These are phyloP conservation scores for Edolisoma coerulescens DNA, from an alignment of 2,113 vertebrate species.

Conservation along the genomic window DNA sequence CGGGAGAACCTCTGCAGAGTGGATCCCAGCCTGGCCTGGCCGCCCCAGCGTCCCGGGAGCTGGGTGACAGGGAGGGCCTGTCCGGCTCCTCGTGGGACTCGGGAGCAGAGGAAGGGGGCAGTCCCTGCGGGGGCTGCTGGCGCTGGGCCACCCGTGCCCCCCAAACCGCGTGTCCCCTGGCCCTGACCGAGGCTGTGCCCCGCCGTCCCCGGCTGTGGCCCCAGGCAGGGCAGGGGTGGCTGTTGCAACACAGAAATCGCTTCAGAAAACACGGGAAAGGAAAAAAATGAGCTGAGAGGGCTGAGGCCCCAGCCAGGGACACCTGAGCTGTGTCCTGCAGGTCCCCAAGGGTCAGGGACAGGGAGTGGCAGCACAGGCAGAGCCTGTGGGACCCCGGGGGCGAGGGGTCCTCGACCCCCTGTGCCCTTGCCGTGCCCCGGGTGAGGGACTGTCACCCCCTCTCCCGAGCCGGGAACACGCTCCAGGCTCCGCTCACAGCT, in stretches of 20 bases:
- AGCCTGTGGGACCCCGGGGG: background rate
- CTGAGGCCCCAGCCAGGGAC: background rate
- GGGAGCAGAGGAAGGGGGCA: accelerated
- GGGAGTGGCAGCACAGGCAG: background rate
- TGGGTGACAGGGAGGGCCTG: background rate
- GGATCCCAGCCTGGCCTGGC: background rate
- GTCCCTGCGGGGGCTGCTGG: background rate
- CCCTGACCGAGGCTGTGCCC: background rate
- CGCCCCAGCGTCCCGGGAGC: background rate
- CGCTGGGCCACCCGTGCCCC: background rate
- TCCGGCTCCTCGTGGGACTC: background rate
- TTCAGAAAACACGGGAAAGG: background rate
- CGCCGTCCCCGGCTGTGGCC: accelerated
- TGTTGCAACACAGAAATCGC: background rate
- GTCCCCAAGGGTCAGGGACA: background rate
- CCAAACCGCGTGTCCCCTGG: accelerated
- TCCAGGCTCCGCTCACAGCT: background rate
- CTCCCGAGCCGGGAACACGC: background rate
- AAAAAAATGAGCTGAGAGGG: background rate
- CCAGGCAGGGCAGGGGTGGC: background rate
- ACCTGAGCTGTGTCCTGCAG: background rate
- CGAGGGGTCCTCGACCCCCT: accelerated
- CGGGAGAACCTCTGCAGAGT: background rate
- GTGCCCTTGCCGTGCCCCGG: background rate
- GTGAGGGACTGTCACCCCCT: background rate